Evolutionary conservation across 2,888 invertebrate genomes (phyloP), one percentile per base, ranked within the genome.

Genomic region (Cheiracanthium punctorium): DNA sequence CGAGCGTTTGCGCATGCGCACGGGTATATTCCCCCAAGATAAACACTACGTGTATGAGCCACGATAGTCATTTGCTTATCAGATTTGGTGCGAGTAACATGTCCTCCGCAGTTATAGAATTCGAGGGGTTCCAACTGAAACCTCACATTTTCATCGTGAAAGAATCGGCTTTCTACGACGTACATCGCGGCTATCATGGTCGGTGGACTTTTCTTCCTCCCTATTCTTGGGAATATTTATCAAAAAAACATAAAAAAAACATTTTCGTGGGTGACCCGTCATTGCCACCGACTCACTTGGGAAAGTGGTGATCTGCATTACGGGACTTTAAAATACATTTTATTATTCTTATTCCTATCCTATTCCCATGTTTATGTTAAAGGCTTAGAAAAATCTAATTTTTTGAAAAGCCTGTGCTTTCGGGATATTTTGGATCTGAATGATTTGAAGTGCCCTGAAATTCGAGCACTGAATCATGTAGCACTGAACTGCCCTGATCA

Each of bases 1-100:
- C n/a, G 69, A 69, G n/a, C 24, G 32, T 5, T 33, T 69, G 20
- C 32, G 69, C 0, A 14, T 69, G 4, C 69, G 69, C 33, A n/a
- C 33, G 7, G 69, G 69, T 4, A 69, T 69, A 17, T 69, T 33
- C 10, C 69, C 69, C 10, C 8, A 10, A 33, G 69, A 69, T 17
- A 69, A 32, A 10, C 69, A 69, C 20, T 69, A 33, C n/a, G 69
- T 69, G 8, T n/a, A n/a, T n/a, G n/a, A n/a, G n/a, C n/a, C n/a
- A n/a, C n/a, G n/a, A n/a, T n/a, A n/a, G n/a, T n/a, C n/a, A n/a
- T n/a, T n/a, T n/a, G n/a, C n/a, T n/a, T n/a, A n/a, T n/a, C n/a
- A n/a, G n/a, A n/a, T n/a, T 5, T 37, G 7, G 37, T 8, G 37
- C 5, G 37, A 37, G 7, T 37, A 37, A 37, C 37, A 37, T 37